Conservation (phyloP, 2,113 vertebrate species). For the Mandrillus leucophaeus region DNA sequence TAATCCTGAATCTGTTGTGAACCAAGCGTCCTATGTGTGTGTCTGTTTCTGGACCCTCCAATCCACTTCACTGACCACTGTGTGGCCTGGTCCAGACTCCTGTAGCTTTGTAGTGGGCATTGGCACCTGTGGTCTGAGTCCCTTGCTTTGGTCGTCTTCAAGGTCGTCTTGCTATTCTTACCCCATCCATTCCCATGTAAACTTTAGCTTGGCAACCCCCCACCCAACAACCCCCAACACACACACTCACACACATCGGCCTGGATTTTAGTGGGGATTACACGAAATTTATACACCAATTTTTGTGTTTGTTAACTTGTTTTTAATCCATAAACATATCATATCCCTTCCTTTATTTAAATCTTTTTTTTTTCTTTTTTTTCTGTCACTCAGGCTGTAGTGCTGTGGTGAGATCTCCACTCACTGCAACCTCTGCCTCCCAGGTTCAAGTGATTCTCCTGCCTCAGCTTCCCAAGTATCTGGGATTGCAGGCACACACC, state of each 20-base stretch:
- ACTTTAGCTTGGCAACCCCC: background rate
- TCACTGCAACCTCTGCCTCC: too few species aligned
- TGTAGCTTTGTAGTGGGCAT: rapidly evolving
- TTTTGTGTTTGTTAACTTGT: background rate
- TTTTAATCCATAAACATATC: background rate
- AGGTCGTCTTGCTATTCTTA: background rate
- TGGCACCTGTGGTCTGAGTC: background rate
- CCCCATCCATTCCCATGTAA: background rate
- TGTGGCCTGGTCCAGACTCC: rapidly evolving
- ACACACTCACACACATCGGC: background rate
- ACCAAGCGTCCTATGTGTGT: background rate
- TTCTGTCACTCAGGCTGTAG: too few species aligned
- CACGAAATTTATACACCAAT: background rate
- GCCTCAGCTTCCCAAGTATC: too few species aligned
- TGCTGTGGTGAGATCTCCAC: too few species aligned
- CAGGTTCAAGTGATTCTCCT: too few species aligned
- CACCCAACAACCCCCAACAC: background rate
- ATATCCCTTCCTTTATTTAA: background rate
- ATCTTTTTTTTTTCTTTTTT: too few species aligned
- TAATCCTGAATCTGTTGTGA: too few species aligned
- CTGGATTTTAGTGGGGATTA: background rate
- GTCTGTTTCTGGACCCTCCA: background rate
- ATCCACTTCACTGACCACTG: too few species aligned
- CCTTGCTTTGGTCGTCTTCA: background rate
- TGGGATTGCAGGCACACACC: too few species aligned